Evolutionary conservation across 1,140 invertebrate species (phyloP).

Genomic region (Dufourea novaeangliae): DNA sequence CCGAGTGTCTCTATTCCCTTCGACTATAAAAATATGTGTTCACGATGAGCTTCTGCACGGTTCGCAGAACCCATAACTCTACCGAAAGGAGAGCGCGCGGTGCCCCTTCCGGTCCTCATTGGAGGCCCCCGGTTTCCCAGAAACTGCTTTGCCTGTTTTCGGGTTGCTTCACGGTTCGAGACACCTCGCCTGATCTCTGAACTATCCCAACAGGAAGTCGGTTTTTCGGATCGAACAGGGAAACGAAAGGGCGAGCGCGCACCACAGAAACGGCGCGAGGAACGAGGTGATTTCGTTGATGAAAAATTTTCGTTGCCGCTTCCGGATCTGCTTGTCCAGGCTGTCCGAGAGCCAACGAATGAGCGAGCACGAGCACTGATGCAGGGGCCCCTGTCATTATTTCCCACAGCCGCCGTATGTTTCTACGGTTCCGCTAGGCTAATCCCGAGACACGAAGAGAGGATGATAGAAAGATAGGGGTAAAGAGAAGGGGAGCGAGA

Average conservation of each 20-base stretch:
- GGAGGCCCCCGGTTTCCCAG: slow-evolving; percentile 27
- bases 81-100: slow-evolving; percentile 35
- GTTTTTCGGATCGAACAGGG: slow-evolving; percentile 45
- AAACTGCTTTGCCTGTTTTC: slow-evolving; percentile 43
- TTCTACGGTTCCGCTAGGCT: slow-evolving; percentile 69
- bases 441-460: slow-evolving; percentile 42
- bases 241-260: no score
- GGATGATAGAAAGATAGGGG: slow-evolving; percentile 22
- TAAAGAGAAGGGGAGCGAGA: background rate
- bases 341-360: slow-evolving; percentile 30
- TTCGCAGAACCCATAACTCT: slow-evolving; percentile 8
- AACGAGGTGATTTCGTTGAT: slow-evolving; percentile 66
- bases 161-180: slow-evolving; percentile 61
- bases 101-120: slow-evolving; percentile 63
- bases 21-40: slow-evolving; percentile 4
- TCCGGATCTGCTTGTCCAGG: slow-evolving; percentile 74
- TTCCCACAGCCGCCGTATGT: slow-evolving; percentile 75
- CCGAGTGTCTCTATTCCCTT: no score
- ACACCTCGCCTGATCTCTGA: slow-evolving; percentile 16
- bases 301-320: slow-evolving; percentile 73
- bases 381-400: slow-evolving; percentile 76
- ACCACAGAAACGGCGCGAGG: slow-evolving; percentile 36
- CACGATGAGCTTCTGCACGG: slow-evolving; percentile 15
- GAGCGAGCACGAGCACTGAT: slow-evolving; percentile 57
- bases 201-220: slow-evolving; percentile 67